Conservation (phyloP, 1,140 invertebrate genomes). For the Trichonephila clavipes region DNA sequence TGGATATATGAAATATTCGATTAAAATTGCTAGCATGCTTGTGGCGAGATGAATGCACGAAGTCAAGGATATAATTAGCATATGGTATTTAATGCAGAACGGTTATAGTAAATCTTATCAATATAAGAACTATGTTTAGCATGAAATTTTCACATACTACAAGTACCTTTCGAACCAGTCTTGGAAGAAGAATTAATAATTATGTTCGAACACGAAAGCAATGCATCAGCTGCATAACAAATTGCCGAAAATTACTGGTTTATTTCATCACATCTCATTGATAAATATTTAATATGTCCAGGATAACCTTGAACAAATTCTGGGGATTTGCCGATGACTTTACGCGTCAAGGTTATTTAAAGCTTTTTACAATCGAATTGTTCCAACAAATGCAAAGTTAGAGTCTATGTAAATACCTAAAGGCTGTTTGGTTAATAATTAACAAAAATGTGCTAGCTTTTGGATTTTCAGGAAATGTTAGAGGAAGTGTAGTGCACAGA, state of each 20-base stretch:
- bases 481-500: constrained; percentile 18
- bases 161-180: background rate
- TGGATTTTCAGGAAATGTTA: constrained; percentile 1
- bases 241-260: constrained; percentile 3
- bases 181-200: background rate
- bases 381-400: background rate
- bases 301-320: background rate
- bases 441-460: background rate
- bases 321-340: background rate
- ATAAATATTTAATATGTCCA: constrained; percentile 18
- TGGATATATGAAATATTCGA: too few relatives aligned
- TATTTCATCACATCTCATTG: background rate
- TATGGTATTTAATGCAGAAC: background rate
- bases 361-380: background rate
- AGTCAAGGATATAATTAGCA: constrained; percentile 7
- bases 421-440: background rate
- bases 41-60: background rate
- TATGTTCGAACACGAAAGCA: background rate
- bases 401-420: background rate
- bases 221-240: background rate
- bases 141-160: background rate
- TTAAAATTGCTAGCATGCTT: too few relatives aligned
- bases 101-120: too few relatives aligned
- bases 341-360: background rate
- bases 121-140: too few relatives aligned